Evolutionary conservation across 2,797 vertebrate species (phyloP).

Genomic region (Acanthurus tractus): DNA sequence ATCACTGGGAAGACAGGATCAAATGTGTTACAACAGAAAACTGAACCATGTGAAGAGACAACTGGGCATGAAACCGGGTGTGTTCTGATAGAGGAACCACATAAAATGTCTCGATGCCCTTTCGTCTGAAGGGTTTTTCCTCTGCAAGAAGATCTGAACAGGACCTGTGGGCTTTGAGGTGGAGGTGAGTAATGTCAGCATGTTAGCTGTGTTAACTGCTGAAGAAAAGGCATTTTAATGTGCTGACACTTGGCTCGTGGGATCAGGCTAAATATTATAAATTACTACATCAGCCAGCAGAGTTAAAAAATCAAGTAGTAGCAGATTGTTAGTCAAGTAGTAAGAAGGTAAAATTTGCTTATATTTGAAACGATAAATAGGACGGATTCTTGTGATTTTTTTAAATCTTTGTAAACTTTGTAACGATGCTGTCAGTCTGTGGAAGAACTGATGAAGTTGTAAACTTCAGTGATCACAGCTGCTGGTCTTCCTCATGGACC

Average conservation of each 20-base stretch:
- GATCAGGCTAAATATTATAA: too few species aligned
- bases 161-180: not conserved
- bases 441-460: too few species aligned
- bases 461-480: not conserved
- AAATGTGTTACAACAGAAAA: not conserved
- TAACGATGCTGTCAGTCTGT: too few species aligned
- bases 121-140: not conserved
- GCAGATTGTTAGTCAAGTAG: too few species aligned
- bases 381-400: not conserved
- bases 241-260: not conserved
- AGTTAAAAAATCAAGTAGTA: too few species aligned
- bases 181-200: not conserved
- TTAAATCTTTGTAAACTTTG: not conserved
- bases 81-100: not conserved
- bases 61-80: not conserved
- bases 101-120: not conserved
- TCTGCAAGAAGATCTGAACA: not conserved
- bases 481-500: constrained; percentile 35
- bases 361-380: not conserved
- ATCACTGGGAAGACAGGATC: constrained; percentile 83
- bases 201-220: not conserved
- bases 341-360: not conserved
- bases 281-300: too few species aligned
- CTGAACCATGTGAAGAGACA: too few species aligned
- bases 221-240: not conserved